Evolutionary conservation across 2,113 vertebrate genomes (phyloP).

Genomic region (Diadophis punctatus): DNA sequence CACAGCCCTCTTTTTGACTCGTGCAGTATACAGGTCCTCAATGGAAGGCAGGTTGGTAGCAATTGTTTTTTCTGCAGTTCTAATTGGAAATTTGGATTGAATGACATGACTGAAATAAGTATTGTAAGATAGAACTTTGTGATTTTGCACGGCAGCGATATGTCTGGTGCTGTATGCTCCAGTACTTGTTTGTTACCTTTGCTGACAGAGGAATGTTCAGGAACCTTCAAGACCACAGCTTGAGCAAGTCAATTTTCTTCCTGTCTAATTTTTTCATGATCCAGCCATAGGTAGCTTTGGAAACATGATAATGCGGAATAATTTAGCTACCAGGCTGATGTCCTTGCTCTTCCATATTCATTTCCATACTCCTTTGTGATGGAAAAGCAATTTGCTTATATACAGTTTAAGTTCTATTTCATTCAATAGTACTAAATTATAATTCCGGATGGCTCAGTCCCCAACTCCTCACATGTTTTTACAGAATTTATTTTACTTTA

Average conservation of each 20-base stretch:
- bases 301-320: not conserved
- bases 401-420: not conserved
- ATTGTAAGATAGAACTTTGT: not conserved
- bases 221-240: not conserved
- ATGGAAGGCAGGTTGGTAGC: too few relatives aligned
- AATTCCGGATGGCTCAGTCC: not conserved
- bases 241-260: not conserved
- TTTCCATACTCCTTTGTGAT: too few relatives aligned
- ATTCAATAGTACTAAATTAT: not conserved
- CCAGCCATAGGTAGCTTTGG: not conserved
- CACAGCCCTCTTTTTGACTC: too few relatives aligned
- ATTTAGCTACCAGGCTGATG: not conserved
- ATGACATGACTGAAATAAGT: not conserved
- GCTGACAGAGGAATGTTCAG: not conserved
- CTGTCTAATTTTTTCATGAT: not conserved
- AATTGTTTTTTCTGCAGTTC: too few relatives aligned
- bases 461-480: not conserved
- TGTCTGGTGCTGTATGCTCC: not conserved
- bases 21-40: too few relatives aligned
- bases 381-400: not conserved
- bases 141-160: not conserved
- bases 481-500: not conserved
- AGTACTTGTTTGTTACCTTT: not conserved
- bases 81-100: too few relatives aligned
- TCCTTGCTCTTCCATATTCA: not conserved